Conservation (phyloP, 53 echinoderm and acorn worm genomes). For the Mesocentrotus franciscanus region DNA sequence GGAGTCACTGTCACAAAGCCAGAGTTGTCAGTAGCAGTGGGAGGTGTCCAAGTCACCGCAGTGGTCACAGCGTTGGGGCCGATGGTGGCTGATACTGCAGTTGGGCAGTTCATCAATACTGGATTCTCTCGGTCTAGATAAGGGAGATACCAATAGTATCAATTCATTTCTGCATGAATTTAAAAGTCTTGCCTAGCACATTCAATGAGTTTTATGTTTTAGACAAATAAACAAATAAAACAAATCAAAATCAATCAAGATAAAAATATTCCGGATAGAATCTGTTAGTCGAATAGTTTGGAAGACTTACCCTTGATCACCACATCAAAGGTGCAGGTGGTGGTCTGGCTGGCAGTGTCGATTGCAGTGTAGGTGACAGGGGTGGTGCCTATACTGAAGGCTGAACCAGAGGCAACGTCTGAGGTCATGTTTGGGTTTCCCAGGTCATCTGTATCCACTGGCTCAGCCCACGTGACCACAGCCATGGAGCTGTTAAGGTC, state of each 20-base stretch:
- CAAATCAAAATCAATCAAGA: too few relatives aligned
- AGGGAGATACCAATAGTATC: not conserved
- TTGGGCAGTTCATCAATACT: slow-evolving; percentile 22
- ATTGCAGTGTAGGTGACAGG: slow-evolving; percentile 67
- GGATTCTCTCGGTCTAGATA: slow-evolving; percentile 41
- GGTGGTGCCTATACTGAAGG: slow-evolving; percentile 72
- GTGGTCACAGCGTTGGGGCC: not conserved
- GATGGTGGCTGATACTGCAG: not conserved
- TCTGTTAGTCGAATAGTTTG: not conserved
- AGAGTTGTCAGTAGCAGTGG: slow-evolving; percentile 72
- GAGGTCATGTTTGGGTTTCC: not conserved
- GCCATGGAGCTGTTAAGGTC: not conserved
- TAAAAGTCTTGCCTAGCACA: not conserved
- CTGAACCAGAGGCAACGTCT: slow-evolving; percentile 57
- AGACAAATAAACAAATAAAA: too few relatives aligned
- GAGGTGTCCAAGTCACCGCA: slow-evolving; percentile 68
- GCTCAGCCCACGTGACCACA: slow-evolving; percentile 54
- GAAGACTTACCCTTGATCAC: slow-evolving; percentile 57
- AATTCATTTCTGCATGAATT: not conserved
- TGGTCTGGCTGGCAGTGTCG: slow-evolving; percentile 60
- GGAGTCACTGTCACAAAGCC: slow-evolving; percentile 39
- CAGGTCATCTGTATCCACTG: slow-evolving; percentile 41
- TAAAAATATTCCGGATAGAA: too few relatives aligned
- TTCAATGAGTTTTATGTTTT: not conserved
- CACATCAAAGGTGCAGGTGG: slow-evolving; percentile 65